A percentile compares a stretch with the other conserved stretches of the same genome.
Conservation (phyloP, 2,888 invertebrate species). For the Diadegma fenestrale region DNA sequence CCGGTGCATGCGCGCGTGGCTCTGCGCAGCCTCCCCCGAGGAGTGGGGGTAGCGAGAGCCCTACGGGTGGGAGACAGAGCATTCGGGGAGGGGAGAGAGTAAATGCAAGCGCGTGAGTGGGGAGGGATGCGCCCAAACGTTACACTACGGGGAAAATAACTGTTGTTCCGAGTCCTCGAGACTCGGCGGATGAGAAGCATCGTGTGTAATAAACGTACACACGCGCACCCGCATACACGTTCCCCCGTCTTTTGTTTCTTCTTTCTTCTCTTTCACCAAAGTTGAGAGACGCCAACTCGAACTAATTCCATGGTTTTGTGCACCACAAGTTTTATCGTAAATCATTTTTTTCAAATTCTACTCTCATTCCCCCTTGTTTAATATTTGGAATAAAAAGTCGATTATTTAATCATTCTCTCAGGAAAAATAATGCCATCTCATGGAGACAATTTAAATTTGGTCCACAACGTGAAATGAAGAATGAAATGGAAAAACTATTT, state of each 20-base stretch:
- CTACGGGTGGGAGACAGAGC: not conserved
- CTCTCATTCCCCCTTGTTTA: not conserved
- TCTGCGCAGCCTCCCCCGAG: not conserved
- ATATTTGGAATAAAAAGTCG: too few species aligned
- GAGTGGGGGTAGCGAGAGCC: not conserved
- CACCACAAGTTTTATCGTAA: not conserved
- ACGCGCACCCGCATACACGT: not conserved
- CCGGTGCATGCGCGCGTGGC: constrained; percentile 8
- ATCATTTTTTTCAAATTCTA: not conserved
- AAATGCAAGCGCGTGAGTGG: not conserved
- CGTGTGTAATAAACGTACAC: not conserved
- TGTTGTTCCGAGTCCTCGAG: constrained; percentile 19
- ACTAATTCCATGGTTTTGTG: not conserved
- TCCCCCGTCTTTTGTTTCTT: not conserved
- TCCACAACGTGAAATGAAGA: not conserved
- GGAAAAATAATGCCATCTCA: not conserved
- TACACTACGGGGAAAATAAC: constrained; percentile 23
- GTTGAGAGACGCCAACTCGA: not conserved
- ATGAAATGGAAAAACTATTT: not conserved
- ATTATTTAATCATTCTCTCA: too few species aligned
- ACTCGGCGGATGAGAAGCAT: constrained; percentile 5
- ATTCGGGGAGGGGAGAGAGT: not conserved
- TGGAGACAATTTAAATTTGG: not conserved
- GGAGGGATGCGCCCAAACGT: not conserved
- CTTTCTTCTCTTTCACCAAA: not conserved